Evolutionary conservation across 2,888 invertebrate genomes (phyloP).

Genomic region (Volucella inanis): DNA sequence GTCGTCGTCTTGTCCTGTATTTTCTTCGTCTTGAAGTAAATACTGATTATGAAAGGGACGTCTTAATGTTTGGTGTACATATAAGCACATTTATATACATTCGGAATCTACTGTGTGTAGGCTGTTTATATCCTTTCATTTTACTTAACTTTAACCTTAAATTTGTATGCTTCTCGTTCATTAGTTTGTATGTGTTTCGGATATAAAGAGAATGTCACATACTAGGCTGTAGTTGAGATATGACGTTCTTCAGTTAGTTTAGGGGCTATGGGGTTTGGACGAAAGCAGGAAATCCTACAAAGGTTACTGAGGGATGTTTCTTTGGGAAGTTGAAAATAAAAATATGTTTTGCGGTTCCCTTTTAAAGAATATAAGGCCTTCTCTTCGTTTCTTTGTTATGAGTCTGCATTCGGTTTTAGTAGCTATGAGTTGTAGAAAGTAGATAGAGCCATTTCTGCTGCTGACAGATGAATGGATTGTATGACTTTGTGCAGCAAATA

Average conservation of each 20-base stretch:
- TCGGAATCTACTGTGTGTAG: background rate
- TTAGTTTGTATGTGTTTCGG: background rate
- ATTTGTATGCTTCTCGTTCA: constrained; percentile 42
- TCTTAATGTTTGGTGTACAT: constrained; percentile 15
- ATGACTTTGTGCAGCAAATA: background rate
- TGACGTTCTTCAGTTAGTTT: constrained; percentile 17
- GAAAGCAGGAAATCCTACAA: constrained; percentile 31
- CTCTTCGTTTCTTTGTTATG: background rate
- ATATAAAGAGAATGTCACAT: constrained; percentile 47
- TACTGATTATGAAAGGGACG: constrained; percentile 53
- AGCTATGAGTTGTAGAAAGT: background rate
- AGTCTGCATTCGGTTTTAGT: constrained; percentile 20
- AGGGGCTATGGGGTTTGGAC: constrained; percentile 2
- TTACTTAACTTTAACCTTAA: constrained; percentile 58
- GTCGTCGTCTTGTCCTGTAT: constrained; percentile 8
- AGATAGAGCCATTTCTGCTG: constrained; percentile 4
- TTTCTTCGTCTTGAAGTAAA: constrained; percentile 44
- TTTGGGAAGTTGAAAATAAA: background rate
- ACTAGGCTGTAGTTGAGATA: constrained; percentile 52
- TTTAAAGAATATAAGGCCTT: background rate
- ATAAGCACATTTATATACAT: background rate
- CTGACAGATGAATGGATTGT: constrained; percentile 30
- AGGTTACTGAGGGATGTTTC: constrained; percentile 23
- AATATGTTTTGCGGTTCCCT: constrained; percentile 49
- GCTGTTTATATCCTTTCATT: constrained; percentile 40